These are phyloP conservation scores for Exocentrus adspersus DNA, from an alignment of 2,888 invertebrate species.

Conservation along the genomic window DNA sequence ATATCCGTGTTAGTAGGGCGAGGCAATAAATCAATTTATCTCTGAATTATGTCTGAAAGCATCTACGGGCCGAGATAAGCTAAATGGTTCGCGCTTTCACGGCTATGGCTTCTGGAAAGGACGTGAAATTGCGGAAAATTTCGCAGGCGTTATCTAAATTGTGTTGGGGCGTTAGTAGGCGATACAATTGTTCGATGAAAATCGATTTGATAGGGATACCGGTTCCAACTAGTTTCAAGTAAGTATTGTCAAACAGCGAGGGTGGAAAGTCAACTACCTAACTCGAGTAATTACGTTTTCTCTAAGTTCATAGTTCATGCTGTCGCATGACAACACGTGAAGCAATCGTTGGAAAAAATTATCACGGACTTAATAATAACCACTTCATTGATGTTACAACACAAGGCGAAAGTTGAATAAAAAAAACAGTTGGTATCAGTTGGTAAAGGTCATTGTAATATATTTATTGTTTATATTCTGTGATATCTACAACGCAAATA, in stretches of 20 bases:
- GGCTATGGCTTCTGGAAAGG: neutral
- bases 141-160: neutral
- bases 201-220: too few relatives aligned
- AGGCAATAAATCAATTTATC: too few relatives aligned
- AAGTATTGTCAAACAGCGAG: too few relatives aligned
- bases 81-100: neutral
- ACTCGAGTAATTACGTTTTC: neutral
- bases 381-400: constrained; percentile 15
- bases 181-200: neutral
- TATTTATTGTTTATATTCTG: neutral
- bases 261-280: too few relatives aligned
- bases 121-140: neutral
- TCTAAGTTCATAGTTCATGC: neutral
- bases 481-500: constrained; percentile 25
- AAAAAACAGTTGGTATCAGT: constrained; percentile 1
- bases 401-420: constrained; percentile 3
- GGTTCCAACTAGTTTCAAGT: too few relatives aligned
- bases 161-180: neutral
- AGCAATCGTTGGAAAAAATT: neutral
- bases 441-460: constrained; percentile 14
- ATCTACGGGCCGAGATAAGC: neutral
- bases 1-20: too few relatives aligned
- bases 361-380: neutral
- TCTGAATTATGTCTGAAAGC: neutral
- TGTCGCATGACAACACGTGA: neutral